These are phyloP conservation scores for Scytalopus superciliaris DNA, from an alignment of 2,113 vertebrate species.

Conservation along the genomic window DNA sequence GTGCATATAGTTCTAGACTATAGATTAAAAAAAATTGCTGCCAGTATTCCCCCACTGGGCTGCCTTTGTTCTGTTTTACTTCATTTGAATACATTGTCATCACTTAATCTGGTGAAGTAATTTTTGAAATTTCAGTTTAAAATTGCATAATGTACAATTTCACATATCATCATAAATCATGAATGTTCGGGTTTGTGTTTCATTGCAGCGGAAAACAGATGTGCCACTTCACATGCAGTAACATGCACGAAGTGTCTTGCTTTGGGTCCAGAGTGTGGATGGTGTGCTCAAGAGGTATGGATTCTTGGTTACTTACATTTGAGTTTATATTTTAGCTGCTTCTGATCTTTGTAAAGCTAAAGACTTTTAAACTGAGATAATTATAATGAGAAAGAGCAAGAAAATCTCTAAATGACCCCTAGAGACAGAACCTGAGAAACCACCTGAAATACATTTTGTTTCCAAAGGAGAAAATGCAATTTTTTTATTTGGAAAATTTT, in stretches of 20 bases:
- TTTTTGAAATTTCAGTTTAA: conserved; percentile 44
- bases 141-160: conserved; percentile 44
- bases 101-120: conserved; percentile 26
- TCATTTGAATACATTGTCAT: neutral
- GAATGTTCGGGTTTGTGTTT: conserved; percentile 53
- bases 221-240: conserved; percentile 77
- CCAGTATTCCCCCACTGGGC: neutral
- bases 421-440: conserved; percentile 49
- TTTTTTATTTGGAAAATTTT: conserved; percentile 71
- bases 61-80: conserved; percentile 3
- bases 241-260: conserved; percentile 87
- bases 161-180: neutral
- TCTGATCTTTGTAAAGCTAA: conserved; percentile 3
- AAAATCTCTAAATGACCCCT: conserved; percentile 41
- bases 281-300: conserved; percentile 95
- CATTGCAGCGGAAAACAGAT: conserved; percentile 84
- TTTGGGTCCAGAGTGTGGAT: conserved; percentile 90
- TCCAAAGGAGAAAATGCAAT: conserved; percentile 46
- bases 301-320: neutral
- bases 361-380: conserved; percentile 11
- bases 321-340: neutral
- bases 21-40: neutral
- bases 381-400: neutral
- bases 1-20: neutral
- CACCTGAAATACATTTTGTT: conserved; percentile 36